A percentile compares a stretch with the other conserved stretches of the same genome.
Evolutionary conservation across 2,888 invertebrate genomes (phyloP).

Genomic region (Sepiola atlantica): DNA sequence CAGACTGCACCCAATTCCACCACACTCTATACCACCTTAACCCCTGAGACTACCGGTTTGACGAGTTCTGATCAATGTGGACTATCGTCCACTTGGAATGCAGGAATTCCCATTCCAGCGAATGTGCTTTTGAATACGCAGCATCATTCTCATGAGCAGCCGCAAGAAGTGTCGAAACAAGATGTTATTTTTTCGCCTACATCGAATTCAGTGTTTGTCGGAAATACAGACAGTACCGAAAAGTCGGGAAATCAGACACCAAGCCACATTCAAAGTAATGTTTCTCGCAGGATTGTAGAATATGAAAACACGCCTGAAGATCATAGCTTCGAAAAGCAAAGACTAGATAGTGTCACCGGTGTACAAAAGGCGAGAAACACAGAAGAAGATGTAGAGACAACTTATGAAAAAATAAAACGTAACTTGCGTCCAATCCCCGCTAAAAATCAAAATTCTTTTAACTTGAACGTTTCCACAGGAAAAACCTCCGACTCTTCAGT

Average conservation of each 20-base stretch:
- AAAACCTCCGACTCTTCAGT: not conserved
- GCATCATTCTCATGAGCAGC: not conserved
- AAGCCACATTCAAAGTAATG: not conserved
- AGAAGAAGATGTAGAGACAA: not conserved
- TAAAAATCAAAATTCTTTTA: not conserved
- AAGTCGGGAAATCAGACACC: not conserved
- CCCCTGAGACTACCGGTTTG: constrained; percentile 41
- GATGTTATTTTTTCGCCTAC: not conserved
- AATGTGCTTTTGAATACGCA: not conserved
- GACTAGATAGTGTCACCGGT: not conserved
- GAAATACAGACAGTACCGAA: not conserved
- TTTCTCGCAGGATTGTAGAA: not conserved
- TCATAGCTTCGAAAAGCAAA: not conserved
- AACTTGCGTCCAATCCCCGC: constrained; percentile 24
- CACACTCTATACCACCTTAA: not conserved
- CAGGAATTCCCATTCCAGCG: not conserved
- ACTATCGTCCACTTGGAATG: constrained; percentile 36
- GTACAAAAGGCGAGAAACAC: not conserved
- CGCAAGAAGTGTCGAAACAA: not conserved
- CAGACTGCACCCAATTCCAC: not conserved
- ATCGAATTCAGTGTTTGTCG: not conserved
- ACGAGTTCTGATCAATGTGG: constrained; percentile 33
- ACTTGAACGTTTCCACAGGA: not conserved
- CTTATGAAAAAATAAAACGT: constrained; percentile 34
- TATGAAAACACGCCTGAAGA: not conserved